Evolutionary conservation across 2,113 vertebrate genomes (phyloP), one percentile per base, ranked within the genome.

Genomic region (Neodontobutis hainanensis): DNA sequence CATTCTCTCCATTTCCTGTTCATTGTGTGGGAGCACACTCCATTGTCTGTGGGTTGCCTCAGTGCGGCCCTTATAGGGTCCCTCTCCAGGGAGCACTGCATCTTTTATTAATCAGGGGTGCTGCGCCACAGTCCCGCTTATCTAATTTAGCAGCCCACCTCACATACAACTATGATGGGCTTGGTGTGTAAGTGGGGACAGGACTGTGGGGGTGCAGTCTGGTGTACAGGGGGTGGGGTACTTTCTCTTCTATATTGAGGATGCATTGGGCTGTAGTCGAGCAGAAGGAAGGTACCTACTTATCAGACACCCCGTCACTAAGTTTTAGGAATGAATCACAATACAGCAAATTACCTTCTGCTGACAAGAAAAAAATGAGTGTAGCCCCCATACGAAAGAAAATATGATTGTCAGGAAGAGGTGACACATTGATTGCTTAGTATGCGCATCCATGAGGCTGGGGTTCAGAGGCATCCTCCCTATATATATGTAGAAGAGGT

Each of bases 21-120:
- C 88, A 92, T 90, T 94, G 92, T 92, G 85, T 65, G 53, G 49
- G 38, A 81, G 87, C 81, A 82, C 77, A 78, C 83, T 77, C 84
- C 79, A 91, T 93, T 92, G 90, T 93, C 89, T 91, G 81, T 58
- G 77, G 72, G 73, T 61, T 72, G 83, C 82, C 80, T 82, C 77
- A 70, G 82, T 77, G 73, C 48, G 73, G 86, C 88, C 86, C 84
- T 90, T 69, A 75, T 87, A 88, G 90, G 88, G 88, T 80, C 82
- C 84, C 61, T 90, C 91, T 87, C 91, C 68, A 63, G 91, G 90
- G 91, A 92, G 81, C 65, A 82, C 86, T 88, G 87, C 92, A 93
- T 94, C 93, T 93, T 93, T 94, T 93, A 94, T 94, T 94, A 92
- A 93, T 93, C 92, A 93, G 91, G 86, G 88, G 81, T 73, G 69